Percentiles rank a stretch among this genome's conserved stretches.
These are phyloP conservation scores for Formica selysi DNA, from an alignment of 1,140 invertebrate species.

Conservation along the genomic window DNA sequence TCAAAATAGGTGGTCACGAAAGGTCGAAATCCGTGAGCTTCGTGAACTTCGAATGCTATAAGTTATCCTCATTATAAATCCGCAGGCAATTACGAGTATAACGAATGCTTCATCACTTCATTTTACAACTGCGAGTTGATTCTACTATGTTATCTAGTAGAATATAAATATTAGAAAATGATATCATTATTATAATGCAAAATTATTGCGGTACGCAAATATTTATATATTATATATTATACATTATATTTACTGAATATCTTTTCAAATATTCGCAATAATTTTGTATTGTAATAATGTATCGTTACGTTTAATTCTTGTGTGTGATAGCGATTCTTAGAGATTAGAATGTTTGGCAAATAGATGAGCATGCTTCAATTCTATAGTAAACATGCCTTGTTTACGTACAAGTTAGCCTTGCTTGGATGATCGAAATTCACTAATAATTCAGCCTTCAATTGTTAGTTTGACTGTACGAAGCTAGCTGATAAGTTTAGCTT, in stretches of 20 bases:
- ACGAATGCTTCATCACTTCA: slow-evolving; percentile 9
- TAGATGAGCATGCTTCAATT: background rate
- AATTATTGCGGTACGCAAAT: too few relatives aligned
- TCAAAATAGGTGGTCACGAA: slow-evolving; percentile 55
- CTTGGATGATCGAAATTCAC: background rate
- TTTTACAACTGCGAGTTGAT: background rate
- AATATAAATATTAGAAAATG: too few relatives aligned
- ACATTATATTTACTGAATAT: background rate
- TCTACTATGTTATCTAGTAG: background rate
- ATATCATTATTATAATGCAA: too few relatives aligned
- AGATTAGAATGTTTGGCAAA: background rate
- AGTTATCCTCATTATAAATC: slow-evolving; percentile 49
- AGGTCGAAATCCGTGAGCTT: slow-evolving; percentile 55
- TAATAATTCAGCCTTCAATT: slow-evolving; percentile 30
- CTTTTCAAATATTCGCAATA: background rate
- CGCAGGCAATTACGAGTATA: slow-evolving; percentile 23
- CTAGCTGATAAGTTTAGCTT: background rate
- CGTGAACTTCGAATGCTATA: slow-evolving; percentile 34
- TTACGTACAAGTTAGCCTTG: background rate
- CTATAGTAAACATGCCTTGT: background rate
- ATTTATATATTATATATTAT: too few relatives aligned
- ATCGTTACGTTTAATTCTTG: too few relatives aligned
- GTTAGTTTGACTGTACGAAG: background rate
- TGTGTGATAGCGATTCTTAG: background rate
- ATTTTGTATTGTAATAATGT: background rate